Conservation (phyloP, 1,140 invertebrate species). For the Phocides pigmalion region DNA sequence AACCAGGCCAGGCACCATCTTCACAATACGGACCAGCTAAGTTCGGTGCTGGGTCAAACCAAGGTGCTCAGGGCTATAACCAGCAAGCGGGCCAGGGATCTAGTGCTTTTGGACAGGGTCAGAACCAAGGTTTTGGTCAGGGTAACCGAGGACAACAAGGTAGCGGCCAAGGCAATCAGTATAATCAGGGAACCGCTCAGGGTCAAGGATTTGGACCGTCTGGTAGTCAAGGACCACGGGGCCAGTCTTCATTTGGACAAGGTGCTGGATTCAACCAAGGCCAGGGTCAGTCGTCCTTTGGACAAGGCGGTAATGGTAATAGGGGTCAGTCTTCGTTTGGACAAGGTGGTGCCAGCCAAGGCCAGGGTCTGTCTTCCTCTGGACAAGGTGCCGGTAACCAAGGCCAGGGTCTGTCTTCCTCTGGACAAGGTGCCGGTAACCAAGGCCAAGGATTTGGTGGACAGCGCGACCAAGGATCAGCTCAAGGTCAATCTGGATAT, state of each 20-base stretch:
- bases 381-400: slow-evolving; percentile 20
- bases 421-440: slow-evolving; percentile 5
- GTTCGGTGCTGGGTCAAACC: slow-evolving; percentile 8
- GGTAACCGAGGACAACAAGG: slow-evolving; percentile 24
- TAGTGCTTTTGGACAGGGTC: slow-evolving; percentile 21
- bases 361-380: slow-evolving; percentile 16
- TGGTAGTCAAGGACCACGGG: background rate
- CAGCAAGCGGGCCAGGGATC: slow-evolving; percentile 8
- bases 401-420: slow-evolving; percentile 23
- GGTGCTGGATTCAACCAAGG: slow-evolving; percentile 4
- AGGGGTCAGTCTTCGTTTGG: slow-evolving; percentile 28
- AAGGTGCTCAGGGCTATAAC: slow-evolving; percentile 13
- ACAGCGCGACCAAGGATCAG: slow-evolving; percentile 16
- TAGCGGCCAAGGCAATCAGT: slow-evolving; percentile 15
- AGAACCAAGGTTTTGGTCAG: slow-evolving; percentile 18
- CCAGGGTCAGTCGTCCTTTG: slow-evolving; percentile 12
- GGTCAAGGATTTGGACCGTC: background rate
- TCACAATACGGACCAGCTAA: slow-evolving; percentile 36
- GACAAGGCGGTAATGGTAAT: slow-evolving; percentile 6
- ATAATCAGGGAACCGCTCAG: slow-evolving; percentile 15
- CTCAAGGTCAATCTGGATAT: slow-evolving; percentile 42
- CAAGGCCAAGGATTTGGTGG: slow-evolving; percentile 18
- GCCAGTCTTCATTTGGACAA: slow-evolving; percentile 20
- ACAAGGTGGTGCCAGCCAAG: slow-evolving; percentile 26
- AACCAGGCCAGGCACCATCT: slow-evolving; percentile 25